Percentiles rank a stretch among this genome's conserved stretches.
Evolutionary conservation across 2,113 vertebrate species (phyloP).

Genomic region (Solea senegalensis): DNA sequence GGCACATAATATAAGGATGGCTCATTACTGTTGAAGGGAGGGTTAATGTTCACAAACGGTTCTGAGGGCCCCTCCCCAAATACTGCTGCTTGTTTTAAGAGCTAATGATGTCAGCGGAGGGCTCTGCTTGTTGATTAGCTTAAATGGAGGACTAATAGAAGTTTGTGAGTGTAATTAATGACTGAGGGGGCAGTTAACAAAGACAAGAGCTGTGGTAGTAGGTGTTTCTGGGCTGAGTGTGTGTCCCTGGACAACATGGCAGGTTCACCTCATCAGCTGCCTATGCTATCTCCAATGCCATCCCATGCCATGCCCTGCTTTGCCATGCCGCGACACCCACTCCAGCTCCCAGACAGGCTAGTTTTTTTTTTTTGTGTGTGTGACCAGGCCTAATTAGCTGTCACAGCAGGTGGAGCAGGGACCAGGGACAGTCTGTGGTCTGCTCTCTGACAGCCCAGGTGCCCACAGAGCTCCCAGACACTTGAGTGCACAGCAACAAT

Average conservation of each 20-base stretch:
- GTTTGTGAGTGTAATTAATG: constrained; percentile 76
- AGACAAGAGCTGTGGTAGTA: constrained; percentile 37
- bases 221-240: constrained; percentile 58
- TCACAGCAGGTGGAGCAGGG: constrained; percentile 76
- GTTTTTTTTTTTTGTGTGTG: constrained; percentile 45
- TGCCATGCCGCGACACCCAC: constrained; percentile 61
- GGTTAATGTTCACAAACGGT: constrained; percentile 68
- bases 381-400: constrained; percentile 79
- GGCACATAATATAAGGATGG: constrained; percentile 44
- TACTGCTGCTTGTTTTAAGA: constrained; percentile 64
- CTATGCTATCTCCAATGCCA: constrained; percentile 33
- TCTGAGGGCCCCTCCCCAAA: constrained; percentile 58
- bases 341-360: constrained; percentile 68
- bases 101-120: constrained; percentile 76
- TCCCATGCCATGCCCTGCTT: constrained; percentile 53
- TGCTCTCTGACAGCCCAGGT: constrained; percentile 71
- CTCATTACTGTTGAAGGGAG: constrained; percentile 65
- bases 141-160: constrained; percentile 75
- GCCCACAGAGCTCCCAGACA: constrained; percentile 60
- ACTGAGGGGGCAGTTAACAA: constrained; percentile 62
- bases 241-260: constrained; percentile 53
- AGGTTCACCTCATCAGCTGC: constrained; percentile 66
- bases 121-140: constrained; percentile 75
- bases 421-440: constrained; percentile 61
- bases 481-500: constrained; percentile 37